Conservation (phyloP, 2,888 invertebrate genomes). For the Orthonevra nobilis region DNA sequence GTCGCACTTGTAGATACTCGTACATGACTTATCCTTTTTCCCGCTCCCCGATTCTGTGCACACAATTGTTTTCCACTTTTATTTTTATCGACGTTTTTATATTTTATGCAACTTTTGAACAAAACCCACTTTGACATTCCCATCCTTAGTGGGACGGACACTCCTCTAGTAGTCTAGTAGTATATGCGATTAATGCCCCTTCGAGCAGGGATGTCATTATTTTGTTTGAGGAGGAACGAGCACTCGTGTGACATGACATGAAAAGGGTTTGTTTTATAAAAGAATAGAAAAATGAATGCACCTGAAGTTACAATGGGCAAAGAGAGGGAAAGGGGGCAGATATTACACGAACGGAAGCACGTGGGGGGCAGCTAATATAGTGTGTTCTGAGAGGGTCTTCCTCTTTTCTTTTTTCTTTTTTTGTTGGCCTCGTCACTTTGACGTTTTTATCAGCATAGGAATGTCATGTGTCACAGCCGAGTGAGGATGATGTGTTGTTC, state of each 20-base stretch:
- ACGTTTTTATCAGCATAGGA: no score
- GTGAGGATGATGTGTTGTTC: slow-evolving; percentile 55
- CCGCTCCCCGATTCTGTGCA: slow-evolving; percentile 32
- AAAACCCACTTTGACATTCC: slow-evolving; percentile 57
- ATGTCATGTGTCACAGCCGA: slow-evolving; percentile 59
- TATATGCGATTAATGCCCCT: slow-evolving; percentile 37
- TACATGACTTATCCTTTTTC: slow-evolving; percentile 30
- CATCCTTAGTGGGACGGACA: slow-evolving; percentile 50
- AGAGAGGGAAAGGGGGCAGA: slow-evolving; percentile 23
- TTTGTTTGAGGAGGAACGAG: slow-evolving; percentile 19
- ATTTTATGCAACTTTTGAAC: slow-evolving; percentile 27
- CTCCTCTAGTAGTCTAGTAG: no score
- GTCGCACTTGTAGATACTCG: slow-evolving; percentile 3
- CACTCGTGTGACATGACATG: slow-evolving; percentile 42
- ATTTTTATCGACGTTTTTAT: not conserved
- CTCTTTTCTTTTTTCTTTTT: slow-evolving; percentile 4
- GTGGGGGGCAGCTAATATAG: not conserved
- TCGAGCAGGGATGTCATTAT: not conserved
- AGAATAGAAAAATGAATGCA: slow-evolving; percentile 8
- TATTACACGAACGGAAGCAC: slow-evolving; percentile 18
- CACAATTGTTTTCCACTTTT: slow-evolving; percentile 25
- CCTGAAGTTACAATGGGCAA: not conserved
- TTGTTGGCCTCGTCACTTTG: no score
- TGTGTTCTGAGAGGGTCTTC: slow-evolving; percentile 1
- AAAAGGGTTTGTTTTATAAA: slow-evolving; percentile 49